Evolutionary conservation across 2,888 invertebrate genomes (phyloP), one percentile per base, ranked within the genome.

Genomic region (Bugulina stolonifera): DNA sequence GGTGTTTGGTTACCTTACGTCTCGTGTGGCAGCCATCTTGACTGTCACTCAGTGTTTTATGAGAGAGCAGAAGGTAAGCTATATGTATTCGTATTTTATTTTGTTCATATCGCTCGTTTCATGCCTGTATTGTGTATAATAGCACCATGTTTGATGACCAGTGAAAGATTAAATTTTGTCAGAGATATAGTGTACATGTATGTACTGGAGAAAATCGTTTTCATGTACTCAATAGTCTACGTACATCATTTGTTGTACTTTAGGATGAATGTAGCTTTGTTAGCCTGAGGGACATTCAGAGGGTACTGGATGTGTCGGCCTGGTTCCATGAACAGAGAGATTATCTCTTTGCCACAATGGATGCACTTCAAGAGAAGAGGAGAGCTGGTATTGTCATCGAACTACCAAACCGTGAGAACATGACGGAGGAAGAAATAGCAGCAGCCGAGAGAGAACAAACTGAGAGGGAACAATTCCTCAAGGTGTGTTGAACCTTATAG

Each of bases 41-140:
- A 76, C 77, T 18, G 75, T 73, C 1, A 78, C 79, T 23, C 81
- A 81, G 72, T 75, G 76, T 22, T 81, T 79, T 74, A 81, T 80
- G 79, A 76, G 80, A 69, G 25, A 70, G 43, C 79, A 79, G 71
- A 72, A 77, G 77, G 79, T 78, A 73, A 29, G 35, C 32, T 27
- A 23, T 52, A 1, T 25, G 35, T 18, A 10, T 77, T 76, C 22
- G 10, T 22, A 10, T 52, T 52, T 52, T 52, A 52, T 52, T 52
- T 52, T 52, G 52, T 52, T 52, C 10, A 52, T 52, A 22, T 52
- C 52, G 10, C n/a, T n/a, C n/a, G n/a, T n/a, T n/a, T n/a, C n/a
- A n/a, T n/a, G n/a, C n/a, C n/a, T n/a, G n/a, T n/a, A n/a, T n/a
- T n/a, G n/a, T n/a, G n/a, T n/a, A n/a, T n/a, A n/a, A n/a, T n/a